phyloP scores from a whole-genome alignment of 2,113 vertebrate species.

The Sander lucioperca region DNA sequence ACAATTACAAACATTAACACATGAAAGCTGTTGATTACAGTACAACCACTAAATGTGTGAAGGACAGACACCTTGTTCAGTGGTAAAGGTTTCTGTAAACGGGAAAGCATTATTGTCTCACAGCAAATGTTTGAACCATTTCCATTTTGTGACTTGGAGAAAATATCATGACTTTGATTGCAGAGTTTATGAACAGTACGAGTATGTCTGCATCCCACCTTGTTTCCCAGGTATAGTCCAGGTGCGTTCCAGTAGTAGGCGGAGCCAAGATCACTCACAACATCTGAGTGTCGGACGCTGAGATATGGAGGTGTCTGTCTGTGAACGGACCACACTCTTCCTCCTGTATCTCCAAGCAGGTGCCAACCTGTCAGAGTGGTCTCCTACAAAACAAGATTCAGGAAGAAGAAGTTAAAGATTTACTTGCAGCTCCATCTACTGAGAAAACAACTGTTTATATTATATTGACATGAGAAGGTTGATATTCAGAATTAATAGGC shows the following conservation, averaged over 20 bases:
- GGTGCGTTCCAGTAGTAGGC: slow-evolving; percentile 81
- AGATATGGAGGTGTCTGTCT: slow-evolving; percentile 69
- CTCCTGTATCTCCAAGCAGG: slow-evolving; percentile 67
- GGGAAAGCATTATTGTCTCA: background rate
- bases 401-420: background rate
- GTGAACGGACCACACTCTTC: slow-evolving; percentile 73
- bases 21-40: background rate
- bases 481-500: background rate
- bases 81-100: background rate
- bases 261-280: slow-evolving; percentile 64
- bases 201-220: slow-evolving; percentile 53
- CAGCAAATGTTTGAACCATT: background rate
- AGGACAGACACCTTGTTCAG: background rate
- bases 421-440: background rate
- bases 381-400: slow-evolving; percentile 57
- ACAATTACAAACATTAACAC: background rate
- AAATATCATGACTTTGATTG: background rate
- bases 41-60: background rate
- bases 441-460: background rate
- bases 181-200: background rate
- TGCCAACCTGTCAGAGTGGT: slow-evolving; percentile 75
- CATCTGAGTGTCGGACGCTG: slow-evolving; percentile 68
- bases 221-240: slow-evolving; percentile 71
- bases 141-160: background rate
- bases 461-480: background rate